These are phyloP conservation scores for Thamnophis sirtalis DNA, from an alignment of 2,113 vertebrate species.

Conservation along the genomic window DNA sequence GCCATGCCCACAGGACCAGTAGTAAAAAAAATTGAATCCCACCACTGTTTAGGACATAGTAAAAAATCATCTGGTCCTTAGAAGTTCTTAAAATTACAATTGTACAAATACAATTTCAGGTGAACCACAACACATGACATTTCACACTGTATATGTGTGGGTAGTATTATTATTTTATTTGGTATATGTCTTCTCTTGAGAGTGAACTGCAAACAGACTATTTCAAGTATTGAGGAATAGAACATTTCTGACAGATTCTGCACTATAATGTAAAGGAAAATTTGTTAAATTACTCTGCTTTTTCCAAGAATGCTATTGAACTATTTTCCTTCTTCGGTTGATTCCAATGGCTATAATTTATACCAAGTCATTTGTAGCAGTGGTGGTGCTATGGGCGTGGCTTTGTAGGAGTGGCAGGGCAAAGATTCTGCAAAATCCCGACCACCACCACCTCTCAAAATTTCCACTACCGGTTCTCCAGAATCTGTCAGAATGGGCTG, in stretches of 20 bases:
- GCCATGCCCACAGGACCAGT: no score
- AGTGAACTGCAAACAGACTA: not conserved
- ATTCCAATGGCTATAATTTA: conserved; percentile 20
- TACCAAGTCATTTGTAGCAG: not conserved
- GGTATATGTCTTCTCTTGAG: not conserved
- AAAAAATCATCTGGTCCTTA: not conserved
- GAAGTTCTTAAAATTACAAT: not conserved
- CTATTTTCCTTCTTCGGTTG: not conserved
- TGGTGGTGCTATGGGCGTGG: no score
- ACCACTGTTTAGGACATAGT: not conserved
- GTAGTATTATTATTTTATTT: not conserved
- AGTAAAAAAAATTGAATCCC: no score
- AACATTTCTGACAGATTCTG: not conserved
- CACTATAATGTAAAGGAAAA: not conserved
- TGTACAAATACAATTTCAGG: not conserved
- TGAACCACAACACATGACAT: not conserved
- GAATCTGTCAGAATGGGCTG: no score
- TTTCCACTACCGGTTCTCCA: no score
- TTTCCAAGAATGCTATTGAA: not conserved
- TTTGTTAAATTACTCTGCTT: not conserved
- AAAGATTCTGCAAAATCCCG: no score
- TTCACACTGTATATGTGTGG: not conserved
- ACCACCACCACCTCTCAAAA: no score
- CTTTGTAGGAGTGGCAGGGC: no score
- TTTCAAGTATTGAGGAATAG: not conserved